phyloP scores from a whole-genome alignment of 1,140 invertebrate genomes.

The Lasaia peninsularis region DNA sequence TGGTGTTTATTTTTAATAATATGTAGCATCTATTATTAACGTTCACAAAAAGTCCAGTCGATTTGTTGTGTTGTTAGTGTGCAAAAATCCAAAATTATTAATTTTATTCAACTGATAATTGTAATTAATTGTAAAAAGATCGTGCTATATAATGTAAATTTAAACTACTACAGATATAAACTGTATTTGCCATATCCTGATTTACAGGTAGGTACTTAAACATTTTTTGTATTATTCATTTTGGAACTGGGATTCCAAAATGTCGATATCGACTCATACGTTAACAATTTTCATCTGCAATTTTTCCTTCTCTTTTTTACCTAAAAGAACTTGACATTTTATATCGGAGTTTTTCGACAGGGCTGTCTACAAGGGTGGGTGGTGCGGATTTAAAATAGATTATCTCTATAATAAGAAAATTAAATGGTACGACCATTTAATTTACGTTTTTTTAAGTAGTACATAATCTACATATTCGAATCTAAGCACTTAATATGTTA shows the following conservation, averaged over 20 bases:
- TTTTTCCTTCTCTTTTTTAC: too few relatives aligned
- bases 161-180: background rate
- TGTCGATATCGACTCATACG: background rate
- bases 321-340: too few relatives aligned
- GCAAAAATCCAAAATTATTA: too few relatives aligned
- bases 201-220: conserved; percentile 33
- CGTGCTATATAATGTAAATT: background rate
- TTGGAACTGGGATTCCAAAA: background rate
- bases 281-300: too few relatives aligned
- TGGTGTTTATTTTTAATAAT: too few relatives aligned
- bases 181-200: conserved; percentile 40
- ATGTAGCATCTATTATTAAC: too few relatives aligned
- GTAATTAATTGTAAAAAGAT: conserved; percentile 9
- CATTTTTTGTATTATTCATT: background rate
- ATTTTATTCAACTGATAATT: conserved; percentile 3
- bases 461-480: background rate
- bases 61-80: background rate
- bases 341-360: too few relatives aligned
- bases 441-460: background rate
- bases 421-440: background rate
- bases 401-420: too few relatives aligned
- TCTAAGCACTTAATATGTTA: background rate
- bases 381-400: too few relatives aligned
- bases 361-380: too few relatives aligned
- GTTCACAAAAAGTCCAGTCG: background rate